Evolutionary conservation across 2,888 invertebrate genomes (phyloP).

Genomic region (Slavum lentiscoides): DNA sequence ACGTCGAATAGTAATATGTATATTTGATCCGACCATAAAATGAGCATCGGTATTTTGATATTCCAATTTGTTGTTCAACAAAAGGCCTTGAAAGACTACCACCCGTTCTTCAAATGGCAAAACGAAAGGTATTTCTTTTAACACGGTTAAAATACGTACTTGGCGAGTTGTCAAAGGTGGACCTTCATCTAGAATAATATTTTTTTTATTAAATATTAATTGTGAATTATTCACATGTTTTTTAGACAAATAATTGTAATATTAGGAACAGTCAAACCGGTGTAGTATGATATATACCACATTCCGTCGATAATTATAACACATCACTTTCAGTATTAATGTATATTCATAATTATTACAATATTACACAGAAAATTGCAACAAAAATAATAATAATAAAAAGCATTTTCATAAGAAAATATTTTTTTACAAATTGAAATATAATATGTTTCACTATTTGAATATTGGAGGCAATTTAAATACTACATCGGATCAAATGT

Average conservation of each 20-base stretch:
- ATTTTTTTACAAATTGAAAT: too few species aligned
- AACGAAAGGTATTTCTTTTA: conserved; percentile 92
- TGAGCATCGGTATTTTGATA: conserved; percentile 76
- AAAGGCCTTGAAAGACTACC: conserved; percentile 77
- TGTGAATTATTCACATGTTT: conserved; percentile 57
- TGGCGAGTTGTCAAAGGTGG: conserved; percentile 87
- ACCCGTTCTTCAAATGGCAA: conserved; percentile 90
- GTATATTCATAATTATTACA: too few species aligned
- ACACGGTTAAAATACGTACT: conserved; percentile 80
- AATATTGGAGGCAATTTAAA: background rate
- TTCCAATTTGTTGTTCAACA: conserved; percentile 69
- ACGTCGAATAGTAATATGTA: conserved; percentile 77
- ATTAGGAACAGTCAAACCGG: too few species aligned
- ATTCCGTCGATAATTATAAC: too few species aligned
- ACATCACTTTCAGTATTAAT: too few species aligned
- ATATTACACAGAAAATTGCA: too few species aligned
- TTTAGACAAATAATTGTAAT: background rate
- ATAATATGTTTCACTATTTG: too few species aligned
- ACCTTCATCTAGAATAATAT: conserved; percentile 67
- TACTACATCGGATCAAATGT: background rate
- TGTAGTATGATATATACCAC: too few species aligned
- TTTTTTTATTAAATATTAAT: background rate
- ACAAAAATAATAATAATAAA: too few species aligned
- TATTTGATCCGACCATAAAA: conserved; percentile 75
- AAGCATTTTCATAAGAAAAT: too few species aligned